A percentile compares a stretch with the other conserved stretches of the same genome.
These are phyloP conservation scores for Clinocottus analis DNA, from an alignment of 2,113 vertebrate genomes.

Conservation along the genomic window DNA sequence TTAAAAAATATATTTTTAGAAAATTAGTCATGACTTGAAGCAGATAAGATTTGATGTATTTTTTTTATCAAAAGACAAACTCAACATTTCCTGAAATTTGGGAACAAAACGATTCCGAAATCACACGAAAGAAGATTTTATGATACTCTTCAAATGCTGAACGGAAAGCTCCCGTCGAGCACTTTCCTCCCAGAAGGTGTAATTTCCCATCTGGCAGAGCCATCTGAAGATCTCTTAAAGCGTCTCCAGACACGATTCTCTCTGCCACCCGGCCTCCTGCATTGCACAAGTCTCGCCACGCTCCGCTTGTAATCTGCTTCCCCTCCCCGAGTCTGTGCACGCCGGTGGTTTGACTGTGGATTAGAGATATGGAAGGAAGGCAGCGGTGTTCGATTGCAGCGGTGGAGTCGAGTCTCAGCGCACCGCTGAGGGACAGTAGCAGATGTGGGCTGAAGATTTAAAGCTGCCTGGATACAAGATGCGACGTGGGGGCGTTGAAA, in stretches of 20 bases:
- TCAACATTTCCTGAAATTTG: neutral
- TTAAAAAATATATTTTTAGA: no score
- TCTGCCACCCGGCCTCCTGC: conserved; percentile 16
- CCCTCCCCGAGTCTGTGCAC: conserved; percentile 7
- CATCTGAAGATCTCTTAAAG: conserved; percentile 41
- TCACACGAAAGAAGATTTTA: neutral
- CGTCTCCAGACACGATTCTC: conserved; percentile 45
- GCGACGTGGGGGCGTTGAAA: conserved; percentile 3
- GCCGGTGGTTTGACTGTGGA: conserved; percentile 26
- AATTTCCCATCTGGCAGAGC: conserved; percentile 55
- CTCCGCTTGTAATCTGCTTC: conserved; percentile 46
- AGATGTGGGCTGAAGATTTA: conserved; percentile 65
- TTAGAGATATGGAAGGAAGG: conserved; percentile 53
- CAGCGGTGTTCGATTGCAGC: conserved; percentile 57
- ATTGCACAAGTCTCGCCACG: conserved; percentile 65
- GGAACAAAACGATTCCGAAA: neutral
- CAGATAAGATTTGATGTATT: neutral
- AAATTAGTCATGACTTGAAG: neutral
- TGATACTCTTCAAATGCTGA: no score
- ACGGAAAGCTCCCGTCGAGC: neutral
- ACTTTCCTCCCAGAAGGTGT: conserved; percentile 31
- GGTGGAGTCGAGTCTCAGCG: conserved; percentile 52
- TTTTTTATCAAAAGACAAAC: neutral
- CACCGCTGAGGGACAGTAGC: conserved; percentile 34
- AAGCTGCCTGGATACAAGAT: conserved; percentile 27